Evolutionary conservation across 2,113 vertebrate genomes (phyloP), one percentile per base, ranked within the genome.

Genomic region (Stictonetta naevosa): DNA sequence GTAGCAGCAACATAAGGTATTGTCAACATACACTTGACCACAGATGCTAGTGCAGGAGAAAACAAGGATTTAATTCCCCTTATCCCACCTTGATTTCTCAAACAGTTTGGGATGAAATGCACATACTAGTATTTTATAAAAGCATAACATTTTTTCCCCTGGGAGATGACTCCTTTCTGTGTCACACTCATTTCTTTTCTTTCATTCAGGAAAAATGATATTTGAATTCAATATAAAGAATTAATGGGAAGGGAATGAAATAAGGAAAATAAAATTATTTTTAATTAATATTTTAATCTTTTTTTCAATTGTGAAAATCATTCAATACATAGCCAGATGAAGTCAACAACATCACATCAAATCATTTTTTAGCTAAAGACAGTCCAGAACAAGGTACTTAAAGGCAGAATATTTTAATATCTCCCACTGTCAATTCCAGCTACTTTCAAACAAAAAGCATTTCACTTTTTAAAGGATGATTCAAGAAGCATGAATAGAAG

Each of bases 31-130:
- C 28, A 50, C 15, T 59, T 34, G 29, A 21, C 13, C 48, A 48
- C 8, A 69, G 38, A 28, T 13, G 58, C 11, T n/a, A 21, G 13
- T 34, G 20, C 15, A 56, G 14, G 6, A 75, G 4, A 76, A 79
- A 0, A 3, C 3, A 26, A 20, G 17, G 0, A 40, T 68, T 76
- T 60, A 0, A 9, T 63, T 59, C 79, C 11, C 8, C 8, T 8
- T 5, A 58, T 53, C 8, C 5, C 8, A 53, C 31, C 6, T 60
- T 33, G 38, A 42, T 63, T 69, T 69, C 10, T 56, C 20, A 6
- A 8, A n/a, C 10, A 44, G 8, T 66, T 73, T 56, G 26, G 6
- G 15, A 76, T 82, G 25, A 64, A 64, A 77, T 5, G 1, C 19
- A 68, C 25, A 7, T 13, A 53, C 33, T 34, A 1, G 4, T 15